A percentile compares a stretch with the other conserved stretches of the same genome.
Evolutionary conservation across 2,797 vertebrate genomes (phyloP).

Genomic region (Sparus aurata): DNA sequence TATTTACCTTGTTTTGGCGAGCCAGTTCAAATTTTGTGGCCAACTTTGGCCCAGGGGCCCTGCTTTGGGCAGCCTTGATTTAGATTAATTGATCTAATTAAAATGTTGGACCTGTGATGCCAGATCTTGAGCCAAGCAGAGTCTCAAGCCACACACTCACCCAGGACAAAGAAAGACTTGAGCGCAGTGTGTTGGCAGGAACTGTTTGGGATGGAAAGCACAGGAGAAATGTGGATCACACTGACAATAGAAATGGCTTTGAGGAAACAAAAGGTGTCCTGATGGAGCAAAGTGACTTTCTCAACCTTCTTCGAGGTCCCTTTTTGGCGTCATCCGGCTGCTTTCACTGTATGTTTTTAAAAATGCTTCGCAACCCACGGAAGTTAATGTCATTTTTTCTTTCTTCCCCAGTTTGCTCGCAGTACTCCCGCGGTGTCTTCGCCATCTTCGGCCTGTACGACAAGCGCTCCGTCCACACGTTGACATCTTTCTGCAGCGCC

Average conservation of each 20-base stretch:
- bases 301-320: background rate
- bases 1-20: too few relatives aligned
- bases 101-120: background rate
- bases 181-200: background rate
- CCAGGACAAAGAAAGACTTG: too few relatives aligned
- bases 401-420: slow-evolving; percentile 79
- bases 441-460: slow-evolving; percentile 98
- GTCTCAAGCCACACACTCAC: too few relatives aligned
- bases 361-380: background rate
- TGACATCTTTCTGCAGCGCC: slow-evolving; percentile 98
- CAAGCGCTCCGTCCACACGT: slow-evolving; percentile 95
- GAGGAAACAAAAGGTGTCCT: background rate
- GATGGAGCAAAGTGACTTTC: background rate
- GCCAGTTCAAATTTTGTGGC: too few relatives aligned
- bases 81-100: background rate
- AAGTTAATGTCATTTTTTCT: too few relatives aligned
- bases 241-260: background rate
- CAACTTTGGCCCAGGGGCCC: too few relatives aligned
- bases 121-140: background rate
- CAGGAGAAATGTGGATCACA: background rate
- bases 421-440: slow-evolving; percentile 97
- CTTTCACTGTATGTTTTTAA: background rate
- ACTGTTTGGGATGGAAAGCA: background rate
- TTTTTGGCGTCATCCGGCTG: background rate
- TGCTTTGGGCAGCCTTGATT: background rate